A percentile compares a stretch with the other conserved stretches of the same genome.
phyloP scores from a whole-genome alignment of 2,113 vertebrate genomes.

The Microcebus jonahi region DNA sequence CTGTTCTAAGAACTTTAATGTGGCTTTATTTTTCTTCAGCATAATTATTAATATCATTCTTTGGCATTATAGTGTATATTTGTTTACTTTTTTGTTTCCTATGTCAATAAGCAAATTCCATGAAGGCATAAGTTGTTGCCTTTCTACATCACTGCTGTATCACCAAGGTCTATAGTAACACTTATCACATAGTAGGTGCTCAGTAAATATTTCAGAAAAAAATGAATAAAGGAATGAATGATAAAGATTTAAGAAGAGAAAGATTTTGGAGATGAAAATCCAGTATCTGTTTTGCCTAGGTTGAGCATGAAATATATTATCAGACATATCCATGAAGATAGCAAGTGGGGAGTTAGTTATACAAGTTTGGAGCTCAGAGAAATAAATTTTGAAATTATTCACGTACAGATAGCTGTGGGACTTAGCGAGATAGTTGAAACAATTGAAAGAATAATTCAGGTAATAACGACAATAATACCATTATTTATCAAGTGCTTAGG shows the following conservation, averaged over 20 bases:
- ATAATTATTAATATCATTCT: too few relatives aligned
- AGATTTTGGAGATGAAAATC: neutral
- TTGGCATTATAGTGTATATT: too few relatives aligned
- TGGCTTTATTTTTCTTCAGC: neutral
- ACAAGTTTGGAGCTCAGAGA: neutral
- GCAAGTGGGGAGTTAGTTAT: too few relatives aligned
- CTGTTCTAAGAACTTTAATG: neutral
- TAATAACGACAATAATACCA: neutral
- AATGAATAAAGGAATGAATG: neutral
- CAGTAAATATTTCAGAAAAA: neutral
- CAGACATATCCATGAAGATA: neutral
- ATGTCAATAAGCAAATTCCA: neutral
- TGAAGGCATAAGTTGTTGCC: neutral
- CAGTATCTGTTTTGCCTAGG: neutral
- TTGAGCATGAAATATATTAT: neutral
- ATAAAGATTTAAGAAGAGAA: neutral
- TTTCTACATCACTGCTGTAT: neutral
- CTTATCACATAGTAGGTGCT: neutral
- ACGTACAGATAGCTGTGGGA: neutral
- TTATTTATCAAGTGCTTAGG: neutral
- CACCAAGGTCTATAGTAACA: accelerated
- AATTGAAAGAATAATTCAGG: neutral
- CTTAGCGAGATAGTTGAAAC: neutral
- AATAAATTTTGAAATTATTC: neutral
- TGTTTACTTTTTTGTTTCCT: neutral